Evolutionary conservation across 2,797 vertebrate genomes (phyloP), one percentile per base, ranked within the genome.

Genomic region (Tapirus indicus): DNA sequence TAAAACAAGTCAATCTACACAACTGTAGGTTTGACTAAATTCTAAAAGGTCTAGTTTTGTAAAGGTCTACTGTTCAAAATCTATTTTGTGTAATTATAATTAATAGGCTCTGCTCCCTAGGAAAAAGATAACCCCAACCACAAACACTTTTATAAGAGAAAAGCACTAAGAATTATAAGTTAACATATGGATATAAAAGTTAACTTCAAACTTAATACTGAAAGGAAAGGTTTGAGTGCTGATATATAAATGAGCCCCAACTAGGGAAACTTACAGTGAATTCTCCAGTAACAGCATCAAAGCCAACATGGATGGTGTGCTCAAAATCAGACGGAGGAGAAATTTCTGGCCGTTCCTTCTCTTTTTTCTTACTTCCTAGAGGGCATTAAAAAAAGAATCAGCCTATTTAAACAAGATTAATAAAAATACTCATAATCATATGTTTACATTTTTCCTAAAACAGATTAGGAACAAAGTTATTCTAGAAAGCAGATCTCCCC

Each of bases 271-370:
- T 99, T 98, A 99, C 99, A 97, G 99, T 99, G 98, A 99, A 99
- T 98, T 99, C 99, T 93, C 99, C 99, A 27, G 99, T 99, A 88
- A 99, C 99, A 87, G 99, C 99, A 97, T 99, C 99, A 78, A 99
- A 99, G 66, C 99, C 99, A 91, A 99, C 99, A 75, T 99, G 99
- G 96, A 99, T 99, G 91, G 99, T 99, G 90, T 99, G 99, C 85
- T 99, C 99, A 98, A 99, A 99, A 97, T 99, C 99, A 91, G 99
- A 99, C 0, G 99, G 99, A 0, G 99, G 99, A 27, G 99, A 99
- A 96, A 99, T 99, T 98, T 99, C 99, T 56, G 99, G 99, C 74
- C 99, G 99, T 97, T 99, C 99, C 98, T 99, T 99, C 96, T 99
- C 99, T 98, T 99, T 99, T 98, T 99, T 99, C 98, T 99, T 99